A percentile compares a stretch with the other conserved stretches of the same genome.
Conservation (phyloP, 2,888 invertebrate genomes). For the Amphipoea oculea region DNA sequence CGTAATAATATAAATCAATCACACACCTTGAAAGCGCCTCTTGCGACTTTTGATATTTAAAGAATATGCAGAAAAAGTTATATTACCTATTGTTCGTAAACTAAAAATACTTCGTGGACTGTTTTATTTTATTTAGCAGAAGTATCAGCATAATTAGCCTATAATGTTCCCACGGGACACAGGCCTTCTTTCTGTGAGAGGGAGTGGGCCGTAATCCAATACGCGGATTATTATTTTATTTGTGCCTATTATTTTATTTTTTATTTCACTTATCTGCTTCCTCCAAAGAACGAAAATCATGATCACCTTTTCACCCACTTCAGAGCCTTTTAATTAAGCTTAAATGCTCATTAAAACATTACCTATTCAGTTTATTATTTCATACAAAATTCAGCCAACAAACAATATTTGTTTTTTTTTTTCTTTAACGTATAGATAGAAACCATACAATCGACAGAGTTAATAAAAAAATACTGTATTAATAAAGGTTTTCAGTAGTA, state of each 20-base stretch:
- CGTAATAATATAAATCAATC: constrained; percentile 46
- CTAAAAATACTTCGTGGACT: constrained; percentile 1
- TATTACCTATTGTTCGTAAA: constrained; percentile 33
- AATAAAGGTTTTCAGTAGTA: background rate
- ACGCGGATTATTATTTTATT: too few species aligned
- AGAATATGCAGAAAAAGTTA: constrained; percentile 48
- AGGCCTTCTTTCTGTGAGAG: too few species aligned
- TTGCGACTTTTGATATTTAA: constrained; percentile 56
- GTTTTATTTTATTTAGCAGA: constrained; percentile 13
- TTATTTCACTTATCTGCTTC: constrained; percentile 28
- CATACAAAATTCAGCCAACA: background rate
- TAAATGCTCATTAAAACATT: background rate
- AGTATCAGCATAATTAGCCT: too few species aligned
- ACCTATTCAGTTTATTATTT: background rate
- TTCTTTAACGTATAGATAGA: background rate
- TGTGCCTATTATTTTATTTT: background rate
- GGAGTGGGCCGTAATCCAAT: too few species aligned
- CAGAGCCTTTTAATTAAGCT: background rate
- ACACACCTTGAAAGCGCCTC: constrained; percentile 60
- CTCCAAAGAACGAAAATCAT: constrained; percentile 9
- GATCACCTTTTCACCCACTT: constrained; percentile 10
- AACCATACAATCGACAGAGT: background rate
- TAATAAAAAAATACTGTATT: background rate
- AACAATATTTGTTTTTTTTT: background rate
- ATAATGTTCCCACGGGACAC: background rate